Conservation (phyloP, 2,888 invertebrate genomes). For the Caradrina kadenii region DNA sequence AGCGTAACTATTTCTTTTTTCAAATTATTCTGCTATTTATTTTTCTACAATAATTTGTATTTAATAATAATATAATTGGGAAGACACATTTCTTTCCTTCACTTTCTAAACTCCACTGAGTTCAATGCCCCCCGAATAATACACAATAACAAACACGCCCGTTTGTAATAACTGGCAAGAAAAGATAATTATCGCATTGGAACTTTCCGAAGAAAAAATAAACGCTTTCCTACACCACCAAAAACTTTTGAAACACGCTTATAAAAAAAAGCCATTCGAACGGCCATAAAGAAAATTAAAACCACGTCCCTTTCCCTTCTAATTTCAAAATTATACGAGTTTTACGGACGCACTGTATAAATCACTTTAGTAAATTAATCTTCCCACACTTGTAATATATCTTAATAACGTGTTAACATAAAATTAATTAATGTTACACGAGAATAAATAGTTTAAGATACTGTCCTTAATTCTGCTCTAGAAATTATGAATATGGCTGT, state of each 20-base stretch:
- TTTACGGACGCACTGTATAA: conserved; percentile 25
- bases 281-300: conserved; percentile 27
- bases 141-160: background rate
- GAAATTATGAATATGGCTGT: conserved; percentile 5
- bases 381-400: conserved; percentile 44
- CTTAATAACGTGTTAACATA: conserved; percentile 57
- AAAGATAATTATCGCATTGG: background rate
- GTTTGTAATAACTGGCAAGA: background rate
- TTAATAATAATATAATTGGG: too few relatives aligned
- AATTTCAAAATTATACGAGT: conserved; percentile 39
- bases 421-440: conserved; percentile 54
- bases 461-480: conserved; percentile 20
- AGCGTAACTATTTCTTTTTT: background rate
- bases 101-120: background rate
- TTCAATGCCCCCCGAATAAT: background rate
- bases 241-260: conserved; percentile 20
- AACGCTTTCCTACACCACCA: background rate
- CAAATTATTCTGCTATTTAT: too few relatives aligned
- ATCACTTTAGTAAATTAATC: conserved; percentile 52
- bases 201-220: conserved; percentile 4
- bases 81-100: too few relatives aligned
- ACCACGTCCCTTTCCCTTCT: conserved; percentile 10
- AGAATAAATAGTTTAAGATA: conserved; percentile 33
- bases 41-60: too few relatives aligned
- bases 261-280: conserved; percentile 2